phyloP scores from a whole-genome alignment of 2,888 invertebrate species.

The Lasiommata megera region DNA sequence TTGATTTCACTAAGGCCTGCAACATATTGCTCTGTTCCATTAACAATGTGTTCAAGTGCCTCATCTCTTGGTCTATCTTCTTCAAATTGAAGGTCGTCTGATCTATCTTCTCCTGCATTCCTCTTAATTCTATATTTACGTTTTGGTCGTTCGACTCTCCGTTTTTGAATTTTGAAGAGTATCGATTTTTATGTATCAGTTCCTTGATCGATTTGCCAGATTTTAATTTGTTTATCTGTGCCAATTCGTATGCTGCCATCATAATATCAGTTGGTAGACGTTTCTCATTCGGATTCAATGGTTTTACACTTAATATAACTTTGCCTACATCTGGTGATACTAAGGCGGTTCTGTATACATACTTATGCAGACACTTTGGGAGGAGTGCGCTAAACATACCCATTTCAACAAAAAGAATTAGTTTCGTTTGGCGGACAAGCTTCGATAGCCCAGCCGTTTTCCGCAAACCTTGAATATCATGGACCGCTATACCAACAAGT shows the following conservation, averaged over 20 bases:
- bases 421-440: conserved; percentile 90
- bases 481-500: conserved; percentile 92
- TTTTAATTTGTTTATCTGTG: conserved; percentile 86
- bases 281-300: conserved; percentile 90
- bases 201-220: conserved; percentile 84
- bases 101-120: conserved; percentile 85
- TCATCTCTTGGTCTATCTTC: conserved; percentile 85
- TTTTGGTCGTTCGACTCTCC: conserved; percentile 71
- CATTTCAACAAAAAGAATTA: conserved; percentile 91
- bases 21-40: conserved; percentile 67
- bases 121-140: conserved; percentile 80
- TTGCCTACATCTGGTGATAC: conserved; percentile 91
- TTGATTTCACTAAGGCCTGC: conserved; percentile 58
- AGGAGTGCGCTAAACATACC: conserved; percentile 90
- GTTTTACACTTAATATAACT: conserved; percentile 90
- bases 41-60: conserved; percentile 81
- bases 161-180: conserved; percentile 83
- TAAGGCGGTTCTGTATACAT: conserved; percentile 88
- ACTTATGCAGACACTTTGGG: conserved; percentile 86
- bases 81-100: conserved; percentile 86
- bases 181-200: conserved; percentile 80
- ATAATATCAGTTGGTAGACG: conserved; percentile 89
- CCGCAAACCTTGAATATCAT: conserved; percentile 91
- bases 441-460: conserved; percentile 93
- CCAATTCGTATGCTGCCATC: conserved; percentile 89